These are phyloP conservation scores for Himantopus leucocephalus DNA, from an alignment of 2,113 vertebrate species.

Conservation along the genomic window DNA sequence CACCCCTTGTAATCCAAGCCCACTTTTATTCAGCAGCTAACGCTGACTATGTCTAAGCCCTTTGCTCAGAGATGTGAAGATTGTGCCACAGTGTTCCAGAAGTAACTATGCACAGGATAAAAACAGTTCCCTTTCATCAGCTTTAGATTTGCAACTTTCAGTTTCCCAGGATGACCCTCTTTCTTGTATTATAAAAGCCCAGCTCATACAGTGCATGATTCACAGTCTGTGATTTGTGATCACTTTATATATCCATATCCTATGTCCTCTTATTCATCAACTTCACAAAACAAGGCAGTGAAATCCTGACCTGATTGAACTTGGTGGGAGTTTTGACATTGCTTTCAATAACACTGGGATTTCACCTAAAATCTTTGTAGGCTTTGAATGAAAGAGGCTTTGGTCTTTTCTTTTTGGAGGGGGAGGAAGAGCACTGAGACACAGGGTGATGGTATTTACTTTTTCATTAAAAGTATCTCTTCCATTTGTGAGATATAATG, in stretches of 20 bases:
- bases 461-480: not conserved
- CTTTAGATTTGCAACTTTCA: not conserved
- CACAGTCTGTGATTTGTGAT: not conserved
- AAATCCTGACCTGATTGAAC: slow-evolving; percentile 18
- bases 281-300: not conserved
- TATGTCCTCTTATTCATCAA: not conserved
- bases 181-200: not conserved
- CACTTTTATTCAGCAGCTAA: not conserved
- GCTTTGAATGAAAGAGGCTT: not conserved
- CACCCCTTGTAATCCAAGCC: not conserved
- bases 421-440: not conserved
- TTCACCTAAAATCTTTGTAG: not conserved
- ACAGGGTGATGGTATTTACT: not conserved
- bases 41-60: not conserved
- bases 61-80: not conserved
- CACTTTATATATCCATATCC: not conserved
- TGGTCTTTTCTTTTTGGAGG: not conserved
- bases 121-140: not conserved
- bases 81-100: not conserved
- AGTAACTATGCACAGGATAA: not conserved
- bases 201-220: not conserved
- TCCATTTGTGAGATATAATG: not conserved
- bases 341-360: not conserved
- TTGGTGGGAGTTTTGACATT: not conserved
- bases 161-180: not conserved